Evolutionary conservation across 2,888 invertebrate species (phyloP), one percentile per base, ranked within the genome.

Genomic region (Drosophila fungiperda): DNA sequence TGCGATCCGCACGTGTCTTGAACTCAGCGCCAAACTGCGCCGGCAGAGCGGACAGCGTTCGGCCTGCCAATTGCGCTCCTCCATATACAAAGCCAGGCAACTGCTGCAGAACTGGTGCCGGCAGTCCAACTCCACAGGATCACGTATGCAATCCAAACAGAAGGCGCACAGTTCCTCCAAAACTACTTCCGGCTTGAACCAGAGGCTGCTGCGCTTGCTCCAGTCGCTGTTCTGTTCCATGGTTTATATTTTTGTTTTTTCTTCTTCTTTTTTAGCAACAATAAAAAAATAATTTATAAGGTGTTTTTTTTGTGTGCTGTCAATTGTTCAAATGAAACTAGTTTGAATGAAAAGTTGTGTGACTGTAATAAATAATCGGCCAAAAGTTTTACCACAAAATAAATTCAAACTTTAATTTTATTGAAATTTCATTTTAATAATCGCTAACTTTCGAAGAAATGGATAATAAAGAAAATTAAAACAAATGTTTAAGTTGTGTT

Each of bases 11-110:
- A 29, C 29, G 26, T n/a, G n/a, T 0, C n/a, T 11, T 1, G 7
- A n/a, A 1, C 2, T 17, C 7, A n/a, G 15, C 1, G 29, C 8
- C 52, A 83, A 32, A n/a, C 45, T 48, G 59, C 80, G 45, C 0
- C 86, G 78, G 23, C 86, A 87, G 20, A 87, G 38, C 2, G 86
- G 90, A 61, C 86, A 87, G 2, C 64, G 55, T 1, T 68, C 62
- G 32, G 88, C 88, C 54, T 36, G 58, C 84, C 84, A 84, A 7
- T 20, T 26, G 33, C 80, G 67, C 5, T 72, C 81, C 66, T 86
- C 78, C 4, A 58, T 50, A 35, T 76, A 87, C 8, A 55, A 8
- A 3, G 33, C 45, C 36, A 77, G 45, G 42, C 90, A 87, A 11
- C 42, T 35, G 9, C 59, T 49, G 59, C 90, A 87, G 20, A 82